Percentiles rank a stretch among this genome's conserved stretches.
These are phyloP conservation scores for Lepas anatifera DNA, from an alignment of 2,888 invertebrate genomes.

Conservation along the genomic window DNA sequence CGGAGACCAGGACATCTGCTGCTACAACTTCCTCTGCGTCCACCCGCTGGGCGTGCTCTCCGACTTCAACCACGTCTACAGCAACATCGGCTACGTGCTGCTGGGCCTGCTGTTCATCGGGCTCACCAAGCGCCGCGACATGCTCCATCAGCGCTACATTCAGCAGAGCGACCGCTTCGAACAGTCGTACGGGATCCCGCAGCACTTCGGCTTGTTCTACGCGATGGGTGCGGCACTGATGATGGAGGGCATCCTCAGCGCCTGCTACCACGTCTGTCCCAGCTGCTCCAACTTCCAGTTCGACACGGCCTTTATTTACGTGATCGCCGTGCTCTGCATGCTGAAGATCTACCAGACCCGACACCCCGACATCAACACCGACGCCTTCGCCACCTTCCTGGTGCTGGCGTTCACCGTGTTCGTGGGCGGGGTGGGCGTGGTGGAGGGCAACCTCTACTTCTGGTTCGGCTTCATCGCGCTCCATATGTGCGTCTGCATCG, in stretches of 20 bases:
- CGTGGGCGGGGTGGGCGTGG: conserved; percentile 43
- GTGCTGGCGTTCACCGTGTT: conserved; percentile 25
- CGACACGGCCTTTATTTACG: conserved; percentile 87
- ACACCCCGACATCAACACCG: conserved; percentile 77
- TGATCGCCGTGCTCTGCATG: conserved; percentile 73
- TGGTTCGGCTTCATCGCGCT: conserved; percentile 56
- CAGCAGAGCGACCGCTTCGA: conserved; percentile 33
- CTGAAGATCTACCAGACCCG: conserved; percentile 75
- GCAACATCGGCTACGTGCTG: conserved; percentile 67
- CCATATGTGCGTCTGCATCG: conserved; percentile 24
- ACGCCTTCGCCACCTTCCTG: conserved; percentile 49
- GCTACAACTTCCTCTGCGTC: conserved; percentile 78
- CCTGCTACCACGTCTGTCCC: conserved; percentile 80
- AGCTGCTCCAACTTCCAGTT: conserved; percentile 83
- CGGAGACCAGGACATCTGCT: conserved; percentile 77
- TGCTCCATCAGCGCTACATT: conserved; percentile 30
- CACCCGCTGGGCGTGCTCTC: conserved; percentile 62
- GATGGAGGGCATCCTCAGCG: conserved; percentile 77
- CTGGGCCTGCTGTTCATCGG: conserved; percentile 65
- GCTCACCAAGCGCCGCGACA: conserved; percentile 49
- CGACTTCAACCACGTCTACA: conserved; percentile 77
- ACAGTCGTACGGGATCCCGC: conserved; percentile 56
- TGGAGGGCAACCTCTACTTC: conserved; percentile 50
- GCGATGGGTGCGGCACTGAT: conserved; percentile 71
- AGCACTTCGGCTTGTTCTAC: conserved; percentile 71